These are phyloP conservation scores for Tetramorium parvispinum DNA, from an alignment of 1,140 invertebrate species.

Conservation along the genomic window DNA sequence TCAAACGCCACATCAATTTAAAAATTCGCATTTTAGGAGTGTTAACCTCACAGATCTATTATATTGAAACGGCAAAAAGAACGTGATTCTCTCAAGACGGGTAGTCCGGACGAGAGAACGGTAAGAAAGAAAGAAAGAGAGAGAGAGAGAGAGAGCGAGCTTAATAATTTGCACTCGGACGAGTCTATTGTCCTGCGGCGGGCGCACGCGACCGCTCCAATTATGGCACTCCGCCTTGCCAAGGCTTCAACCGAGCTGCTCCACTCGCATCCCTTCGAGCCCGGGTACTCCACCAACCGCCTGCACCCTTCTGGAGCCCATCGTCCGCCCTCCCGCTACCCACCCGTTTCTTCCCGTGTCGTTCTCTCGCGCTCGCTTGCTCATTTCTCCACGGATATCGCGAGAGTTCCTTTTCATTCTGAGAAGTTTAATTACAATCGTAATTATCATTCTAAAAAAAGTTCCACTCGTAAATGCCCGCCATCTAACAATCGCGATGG, in stretches of 20 bases:
- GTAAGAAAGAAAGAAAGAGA: conserved; percentile 65
- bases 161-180: conserved; percentile 85
- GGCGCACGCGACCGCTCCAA: conserved; percentile 84
- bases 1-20: too few species aligned
- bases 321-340: conserved; percentile 11
- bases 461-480: conserved; percentile 72
- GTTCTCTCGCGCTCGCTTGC: conserved; percentile 61
- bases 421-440: conserved; percentile 85
- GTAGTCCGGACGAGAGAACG: not conserved
- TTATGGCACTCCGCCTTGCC: conserved; percentile 81
- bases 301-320: conserved; percentile 27
- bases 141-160: conserved; percentile 34
- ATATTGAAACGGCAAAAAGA: not conserved
- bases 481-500: conserved; percentile 76
- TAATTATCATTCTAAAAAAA: conserved; percentile 80
- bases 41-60: not conserved
- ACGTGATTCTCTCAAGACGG: conserved; percentile 28
- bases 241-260: conserved; percentile 71
- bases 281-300: conserved; percentile 45
- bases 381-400: conserved; percentile 69
- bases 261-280: conserved; percentile 47
- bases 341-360: conserved; percentile 51
- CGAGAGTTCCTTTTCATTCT: conserved; percentile 73
- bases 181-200: conserved; percentile 83
- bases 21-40: too few species aligned